phyloP scores from a whole-genome alignment of 2,113 vertebrate genomes.

The Argyrosomus japonicus region DNA sequence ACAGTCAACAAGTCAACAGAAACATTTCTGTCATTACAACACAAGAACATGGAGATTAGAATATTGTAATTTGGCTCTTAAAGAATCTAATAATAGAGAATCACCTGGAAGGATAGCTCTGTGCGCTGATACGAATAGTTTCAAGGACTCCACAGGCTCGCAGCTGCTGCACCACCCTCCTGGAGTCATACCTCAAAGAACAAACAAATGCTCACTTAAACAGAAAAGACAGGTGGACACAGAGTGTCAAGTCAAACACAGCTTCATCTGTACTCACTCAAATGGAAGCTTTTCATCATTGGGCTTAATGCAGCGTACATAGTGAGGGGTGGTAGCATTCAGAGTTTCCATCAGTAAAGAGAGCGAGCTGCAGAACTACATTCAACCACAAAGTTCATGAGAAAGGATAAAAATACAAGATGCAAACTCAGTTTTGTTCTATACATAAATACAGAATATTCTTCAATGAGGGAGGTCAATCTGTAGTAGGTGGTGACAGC shows the following conservation, averaged over 20 bases:
- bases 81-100: too few relatives aligned
- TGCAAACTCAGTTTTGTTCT: neutral
- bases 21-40: neutral
- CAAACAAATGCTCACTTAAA: neutral
- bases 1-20: too few relatives aligned
- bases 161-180: conserved; percentile 94
- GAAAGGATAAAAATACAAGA: conserved; percentile 4
- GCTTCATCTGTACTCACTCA: conserved; percentile 86
- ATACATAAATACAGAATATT: conserved; percentile 9
- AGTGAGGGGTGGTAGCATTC: conserved; percentile 95
- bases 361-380: conserved; percentile 93
- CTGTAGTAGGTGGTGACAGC: conserved; percentile 7
- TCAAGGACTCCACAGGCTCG: conserved; percentile 96
- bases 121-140: conserved; percentile 95
- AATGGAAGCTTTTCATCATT: conserved; percentile 95
- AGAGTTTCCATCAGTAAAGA: conserved; percentile 95
- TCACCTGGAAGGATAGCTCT: conserved; percentile 93
- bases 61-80: neutral
- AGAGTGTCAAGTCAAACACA: neutral
- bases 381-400: neutral
- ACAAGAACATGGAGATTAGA: neutral
- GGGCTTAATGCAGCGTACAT: conserved; percentile 97
- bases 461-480: neutral
- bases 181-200: conserved; percentile 89
- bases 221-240: neutral